Evolutionary conservation across 2,797 vertebrate genomes (phyloP).

Genomic region (Labeo calbasu): DNA sequence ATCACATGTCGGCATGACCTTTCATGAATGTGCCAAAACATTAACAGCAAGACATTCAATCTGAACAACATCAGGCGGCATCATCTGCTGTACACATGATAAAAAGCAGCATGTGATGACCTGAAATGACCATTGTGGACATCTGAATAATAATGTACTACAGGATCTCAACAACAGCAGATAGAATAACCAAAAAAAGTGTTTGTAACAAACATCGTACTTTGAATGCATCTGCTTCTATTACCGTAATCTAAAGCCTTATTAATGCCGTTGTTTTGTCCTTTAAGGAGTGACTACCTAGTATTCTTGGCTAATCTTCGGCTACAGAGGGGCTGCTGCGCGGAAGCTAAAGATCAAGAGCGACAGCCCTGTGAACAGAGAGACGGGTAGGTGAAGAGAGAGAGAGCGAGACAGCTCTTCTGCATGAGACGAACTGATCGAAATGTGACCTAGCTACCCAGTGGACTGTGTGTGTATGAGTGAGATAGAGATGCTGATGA

Average conservation of each 20-base stretch:
- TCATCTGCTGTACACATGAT: conserved; percentile 12
- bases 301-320: background rate
- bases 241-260: background rate
- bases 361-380: conserved; percentile 22
- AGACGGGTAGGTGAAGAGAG: background rate
- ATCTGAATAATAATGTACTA: background rate
- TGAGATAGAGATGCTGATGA: conserved; percentile 50
- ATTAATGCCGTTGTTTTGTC: background rate
- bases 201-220: background rate
- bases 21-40: conserved; percentile 18
- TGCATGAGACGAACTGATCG: conserved; percentile 71
- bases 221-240: background rate
- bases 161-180: background rate
- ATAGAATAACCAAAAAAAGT: background rate
- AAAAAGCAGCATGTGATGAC: conserved; percentile 12
- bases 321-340: background rate
- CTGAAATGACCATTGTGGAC: background rate
- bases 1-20: conserved; percentile 65
- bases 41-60: conserved; percentile 11
- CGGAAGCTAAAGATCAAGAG: conserved; percentile 57
- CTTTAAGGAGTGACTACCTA: background rate
- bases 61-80: conserved; percentile 1
- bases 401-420: conserved; percentile 39
- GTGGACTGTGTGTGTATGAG: conserved; percentile 73
- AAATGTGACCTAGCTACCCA: conserved; percentile 80